Base-by-base conservation (phyloP, 2,888 invertebrate genomes). In the Cerceris ruficornis region DNA sequence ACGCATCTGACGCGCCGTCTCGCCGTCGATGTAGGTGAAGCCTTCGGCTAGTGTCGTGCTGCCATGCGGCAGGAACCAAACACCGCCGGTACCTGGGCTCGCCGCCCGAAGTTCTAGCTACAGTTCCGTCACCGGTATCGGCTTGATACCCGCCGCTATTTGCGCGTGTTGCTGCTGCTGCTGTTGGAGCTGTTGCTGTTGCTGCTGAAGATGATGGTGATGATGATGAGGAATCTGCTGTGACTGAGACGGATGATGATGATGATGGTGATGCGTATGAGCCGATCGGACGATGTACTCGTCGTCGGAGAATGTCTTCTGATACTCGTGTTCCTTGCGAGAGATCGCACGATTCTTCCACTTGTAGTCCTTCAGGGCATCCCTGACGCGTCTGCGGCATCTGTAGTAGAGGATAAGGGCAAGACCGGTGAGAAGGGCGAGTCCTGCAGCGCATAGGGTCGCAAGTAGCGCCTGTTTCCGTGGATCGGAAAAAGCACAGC, bases 81-180 rank as follows among this genome's bases (percentile, higher is more conserved):
- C 93, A 94, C 96, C 95, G 94, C 95, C 94, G 96, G 88, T 90
- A 75, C 91, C 91, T 85, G 93, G 93, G 91, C 93, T 92, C 94
- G 97, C 96, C 95, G 97, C 97, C 96, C 97, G 96, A 94, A 97
- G 96, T 95, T 97, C 97, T 97, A 97, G 97, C 97, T 97, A 97
- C 96, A 97, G 97, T 93, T 97, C 97, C 94, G 97, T 97, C 89
- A 97, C 97, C 86, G 97, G 97, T 90, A 97, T 96, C 17, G 96
- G 96, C 90, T 95, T 94, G 81, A 94, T 92, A 90, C 94, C 84
- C 73, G 88, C 72, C 64, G 85, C 70, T 75, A 87, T 75, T 55
- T 84, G 93, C 88, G 93, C 93, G 93, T 88, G 90, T 17, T 89
- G 89, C 43, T 93, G 93, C 57, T 94, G 91, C 43, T 91, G 92